phyloP scores from a whole-genome alignment of 2,113 vertebrate genomes.

The Pionites leucogaster region DNA sequence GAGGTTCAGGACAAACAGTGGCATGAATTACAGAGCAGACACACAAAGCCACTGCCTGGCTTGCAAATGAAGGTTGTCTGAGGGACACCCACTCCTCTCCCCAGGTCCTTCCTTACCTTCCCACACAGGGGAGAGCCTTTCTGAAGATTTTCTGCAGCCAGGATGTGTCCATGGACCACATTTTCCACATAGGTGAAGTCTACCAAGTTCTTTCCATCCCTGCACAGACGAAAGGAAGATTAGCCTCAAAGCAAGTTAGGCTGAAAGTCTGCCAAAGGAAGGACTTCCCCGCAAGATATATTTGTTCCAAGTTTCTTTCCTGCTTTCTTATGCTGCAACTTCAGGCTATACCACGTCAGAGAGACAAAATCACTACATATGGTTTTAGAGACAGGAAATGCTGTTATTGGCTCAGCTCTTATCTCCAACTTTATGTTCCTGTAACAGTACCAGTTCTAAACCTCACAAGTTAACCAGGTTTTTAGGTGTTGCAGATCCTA shows the following conservation, averaged over 20 bases:
- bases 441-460: background rate
- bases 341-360: background rate
- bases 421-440: background rate
- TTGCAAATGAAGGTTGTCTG: background rate
- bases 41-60: background rate
- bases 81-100: background rate
- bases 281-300: background rate
- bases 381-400: background rate
- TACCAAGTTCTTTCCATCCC: constrained; percentile 91
- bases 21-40: background rate
- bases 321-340: background rate
- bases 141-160: constrained; percentile 89
- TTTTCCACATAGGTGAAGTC: constrained; percentile 98
- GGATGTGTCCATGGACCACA: constrained; percentile 93
- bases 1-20: background rate
- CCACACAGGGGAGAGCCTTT: constrained; percentile 82
- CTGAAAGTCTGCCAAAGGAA: background rate
- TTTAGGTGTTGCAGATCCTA: background rate
- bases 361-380: accelerated
- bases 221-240: constrained; percentile 49
- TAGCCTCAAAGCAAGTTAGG: background rate
- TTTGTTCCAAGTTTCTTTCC: background rate
- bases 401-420: background rate
- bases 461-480: background rate
- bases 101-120: constrained; percentile 76